phyloP scores from a whole-genome alignment of 2,113 vertebrate species.

The Carassius gibelio region DNA sequence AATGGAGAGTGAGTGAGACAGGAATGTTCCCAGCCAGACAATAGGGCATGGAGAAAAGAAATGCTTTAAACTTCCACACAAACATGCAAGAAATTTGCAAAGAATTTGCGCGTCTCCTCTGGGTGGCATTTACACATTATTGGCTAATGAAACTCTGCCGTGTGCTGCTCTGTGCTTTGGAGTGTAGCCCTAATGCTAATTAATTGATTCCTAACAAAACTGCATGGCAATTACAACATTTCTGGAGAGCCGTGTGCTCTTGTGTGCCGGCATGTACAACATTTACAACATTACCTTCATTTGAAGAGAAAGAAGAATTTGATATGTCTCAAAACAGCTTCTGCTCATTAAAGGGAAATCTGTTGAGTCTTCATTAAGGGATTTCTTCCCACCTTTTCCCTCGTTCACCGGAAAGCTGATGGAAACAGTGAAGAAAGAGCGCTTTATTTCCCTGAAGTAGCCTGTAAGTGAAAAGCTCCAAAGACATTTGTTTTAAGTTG shows the following conservation, averaged over 20 bases:
- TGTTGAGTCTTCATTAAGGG: slow-evolving; percentile 63
- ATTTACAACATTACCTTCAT: slow-evolving; percentile 75
- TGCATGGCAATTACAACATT: slow-evolving; percentile 75
- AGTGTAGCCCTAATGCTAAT: slow-evolving; percentile 73
- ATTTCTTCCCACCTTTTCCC: slow-evolving; percentile 54
- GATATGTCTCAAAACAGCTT: slow-evolving; percentile 62
- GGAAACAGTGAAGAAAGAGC: slow-evolving; percentile 53
- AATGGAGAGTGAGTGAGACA: slow-evolving; percentile 15
- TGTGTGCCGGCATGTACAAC: slow-evolving; percentile 66
- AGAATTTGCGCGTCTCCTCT: slow-evolving; percentile 70
- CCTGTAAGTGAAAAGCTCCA: slow-evolving; percentile 66
- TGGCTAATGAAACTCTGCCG: slow-evolving; percentile 73
- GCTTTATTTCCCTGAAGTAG: slow-evolving; percentile 65
- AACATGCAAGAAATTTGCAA: slow-evolving; percentile 72
- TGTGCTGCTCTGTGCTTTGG: slow-evolving; percentile 63
- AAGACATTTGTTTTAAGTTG: slow-evolving; percentile 67
- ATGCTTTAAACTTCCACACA: slow-evolving; percentile 68
- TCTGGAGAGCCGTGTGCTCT: slow-evolving; percentile 67
- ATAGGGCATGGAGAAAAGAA: slow-evolving; percentile 42
- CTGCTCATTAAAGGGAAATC: slow-evolving; percentile 65
- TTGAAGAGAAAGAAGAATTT: slow-evolving; percentile 68
- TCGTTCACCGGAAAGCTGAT: slow-evolving; percentile 59
- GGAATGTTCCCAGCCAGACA: slow-evolving; percentile 65
- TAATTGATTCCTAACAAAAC: slow-evolving; percentile 76
- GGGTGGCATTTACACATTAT: slow-evolving; percentile 78